These are phyloP conservation scores for Venustoraphidia nigricollis DNA, from an alignment of 2,888 invertebrate genomes.

Conservation along the genomic window DNA sequence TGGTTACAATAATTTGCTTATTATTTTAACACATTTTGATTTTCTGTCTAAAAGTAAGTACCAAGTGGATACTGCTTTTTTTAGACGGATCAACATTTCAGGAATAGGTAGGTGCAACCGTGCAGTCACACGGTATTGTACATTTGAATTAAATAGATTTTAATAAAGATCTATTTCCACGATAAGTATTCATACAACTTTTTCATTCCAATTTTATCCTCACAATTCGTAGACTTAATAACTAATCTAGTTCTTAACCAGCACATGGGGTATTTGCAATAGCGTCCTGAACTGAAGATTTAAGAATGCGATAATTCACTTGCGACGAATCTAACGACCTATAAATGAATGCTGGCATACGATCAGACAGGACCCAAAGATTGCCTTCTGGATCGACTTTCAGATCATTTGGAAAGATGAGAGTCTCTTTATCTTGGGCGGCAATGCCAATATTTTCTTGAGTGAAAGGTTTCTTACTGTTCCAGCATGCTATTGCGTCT, in stretches of 20 bases:
- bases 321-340: constrained; percentile 45
- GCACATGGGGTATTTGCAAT: constrained; percentile 28
- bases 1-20: no score
- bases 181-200: no score
- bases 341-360: constrained; percentile 57
- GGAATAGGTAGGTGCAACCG: no score
- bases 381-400: constrained; percentile 46
- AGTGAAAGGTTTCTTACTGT: constrained; percentile 46
- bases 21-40: no score
- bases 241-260: constrained; percentile 11
- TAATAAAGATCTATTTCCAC: no score
- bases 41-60: no score
- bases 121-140: no score
- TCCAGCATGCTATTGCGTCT: constrained; percentile 72
- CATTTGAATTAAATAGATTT: no score
- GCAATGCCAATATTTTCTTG: constrained; percentile 50
- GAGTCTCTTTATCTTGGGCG: constrained; percentile 46
- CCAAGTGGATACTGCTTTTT: no score
- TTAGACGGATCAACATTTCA: no score
- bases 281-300: constrained; percentile 25
- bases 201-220: no score
- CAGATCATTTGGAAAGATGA: constrained; percentile 66
- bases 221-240: not conserved
- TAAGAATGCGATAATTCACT: constrained; percentile 45
- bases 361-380: constrained; percentile 64